Percentiles rank a stretch among this genome's conserved stretches.
Conservation (phyloP, 2,113 vertebrate genomes). For the Apus apus region DNA sequence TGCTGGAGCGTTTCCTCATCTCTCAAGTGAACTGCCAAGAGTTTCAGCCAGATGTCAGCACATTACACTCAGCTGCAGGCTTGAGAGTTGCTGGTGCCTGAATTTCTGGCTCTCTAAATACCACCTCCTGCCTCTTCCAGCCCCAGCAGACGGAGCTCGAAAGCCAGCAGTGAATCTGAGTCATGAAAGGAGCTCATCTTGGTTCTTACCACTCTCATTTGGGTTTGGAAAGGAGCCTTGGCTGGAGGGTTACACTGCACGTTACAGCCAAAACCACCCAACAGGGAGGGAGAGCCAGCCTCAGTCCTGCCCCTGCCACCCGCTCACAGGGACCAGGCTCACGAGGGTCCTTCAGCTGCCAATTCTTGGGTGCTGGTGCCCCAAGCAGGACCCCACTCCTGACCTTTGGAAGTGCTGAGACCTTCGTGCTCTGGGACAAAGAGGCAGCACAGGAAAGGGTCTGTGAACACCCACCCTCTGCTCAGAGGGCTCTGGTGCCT, state of each 20-base stretch:
- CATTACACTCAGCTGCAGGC: background rate
- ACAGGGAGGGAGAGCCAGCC: background rate
- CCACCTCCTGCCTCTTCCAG: background rate
- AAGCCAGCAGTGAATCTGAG: background rate
- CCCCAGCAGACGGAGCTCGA: background rate
- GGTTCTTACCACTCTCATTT: background rate
- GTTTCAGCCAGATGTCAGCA: constrained; percentile 43
- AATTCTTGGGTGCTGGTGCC: background rate
- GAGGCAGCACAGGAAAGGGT: background rate
- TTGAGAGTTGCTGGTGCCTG: background rate
- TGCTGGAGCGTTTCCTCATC: background rate
- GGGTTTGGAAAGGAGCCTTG: background rate
- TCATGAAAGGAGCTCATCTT: background rate
- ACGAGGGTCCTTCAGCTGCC: background rate
- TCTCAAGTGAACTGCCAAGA: background rate
- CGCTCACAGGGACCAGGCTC: fast-evolving
- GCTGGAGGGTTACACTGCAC: background rate
- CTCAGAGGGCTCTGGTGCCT: background rate
- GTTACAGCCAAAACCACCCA: background rate
- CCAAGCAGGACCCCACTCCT: background rate
- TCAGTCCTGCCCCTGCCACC: background rate
- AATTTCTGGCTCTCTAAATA: constrained; percentile 8
- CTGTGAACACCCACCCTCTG: background rate
- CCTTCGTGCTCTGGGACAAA: background rate
- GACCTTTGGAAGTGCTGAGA: background rate